A percentile compares a stretch with the other conserved stretches of the same genome.
phyloP scores from a whole-genome alignment of 2,113 vertebrate genomes.

The Xenopus borealis region DNA sequence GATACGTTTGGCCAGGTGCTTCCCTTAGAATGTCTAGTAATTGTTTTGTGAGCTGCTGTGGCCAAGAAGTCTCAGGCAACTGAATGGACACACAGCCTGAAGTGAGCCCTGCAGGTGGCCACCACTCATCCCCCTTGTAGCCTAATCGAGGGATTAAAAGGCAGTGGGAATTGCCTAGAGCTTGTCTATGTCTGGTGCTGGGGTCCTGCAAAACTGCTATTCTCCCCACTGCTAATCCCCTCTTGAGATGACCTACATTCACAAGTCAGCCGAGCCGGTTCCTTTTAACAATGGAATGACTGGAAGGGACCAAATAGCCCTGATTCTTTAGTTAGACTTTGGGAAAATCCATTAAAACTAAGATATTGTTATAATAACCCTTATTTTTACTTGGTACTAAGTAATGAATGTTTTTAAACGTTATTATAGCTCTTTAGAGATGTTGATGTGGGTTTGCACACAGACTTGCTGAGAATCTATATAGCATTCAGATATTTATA shows the following conservation, averaged over 20 bases:
- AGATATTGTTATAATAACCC: too few species aligned
- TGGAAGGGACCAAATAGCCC: not conserved
- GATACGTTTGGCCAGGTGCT: conserved; percentile 41
- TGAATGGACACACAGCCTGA: conserved; percentile 38
- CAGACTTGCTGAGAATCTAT: too few species aligned
- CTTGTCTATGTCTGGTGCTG: conserved; percentile 6
- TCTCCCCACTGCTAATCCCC: conserved; percentile 37
- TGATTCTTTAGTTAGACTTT: too few species aligned
- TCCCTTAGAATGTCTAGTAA: conserved; percentile 15
- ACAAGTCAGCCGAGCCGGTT: not conserved
- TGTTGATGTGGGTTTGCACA: too few species aligned
- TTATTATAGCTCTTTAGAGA: too few species aligned
- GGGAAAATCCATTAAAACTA: too few species aligned
- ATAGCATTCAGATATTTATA: too few species aligned
- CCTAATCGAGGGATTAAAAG: conserved; percentile 38
- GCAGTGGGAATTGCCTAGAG: conserved; percentile 26
- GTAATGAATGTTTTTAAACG: too few species aligned
- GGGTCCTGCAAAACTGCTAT: conserved; percentile 25
- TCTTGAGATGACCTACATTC: conserved; percentile 43
- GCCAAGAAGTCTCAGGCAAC: conserved; percentile 20
- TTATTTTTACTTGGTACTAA: too few species aligned
- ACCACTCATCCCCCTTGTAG: conserved; percentile 14
- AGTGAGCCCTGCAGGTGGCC: conserved; percentile 32
- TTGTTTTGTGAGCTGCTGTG: conserved; percentile 34
- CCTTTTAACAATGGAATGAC: conserved; percentile 15